A percentile compares a stretch with the other conserved stretches of the same genome.
These are phyloP conservation scores for Buphagus erythrorhynchus DNA, from an alignment of 2,797 vertebrate genomes.

Conservation along the genomic window DNA sequence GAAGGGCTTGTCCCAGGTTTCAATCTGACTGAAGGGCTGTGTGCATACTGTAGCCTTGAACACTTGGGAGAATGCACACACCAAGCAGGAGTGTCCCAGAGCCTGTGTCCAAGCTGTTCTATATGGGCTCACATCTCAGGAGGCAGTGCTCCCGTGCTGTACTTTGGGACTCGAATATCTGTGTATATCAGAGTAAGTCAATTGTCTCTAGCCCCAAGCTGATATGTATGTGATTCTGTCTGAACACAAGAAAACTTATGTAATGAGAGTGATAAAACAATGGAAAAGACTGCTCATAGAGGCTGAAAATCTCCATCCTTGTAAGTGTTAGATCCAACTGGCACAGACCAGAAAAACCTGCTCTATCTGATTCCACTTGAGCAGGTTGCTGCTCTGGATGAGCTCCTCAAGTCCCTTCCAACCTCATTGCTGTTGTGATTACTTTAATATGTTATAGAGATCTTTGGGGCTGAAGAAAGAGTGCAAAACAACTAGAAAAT, in stretches of 20 bases:
- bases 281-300: neutral
- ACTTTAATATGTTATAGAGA: neutral
- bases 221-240: accelerated
- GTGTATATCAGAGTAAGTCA: neutral
- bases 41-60: neutral
- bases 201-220: neutral
- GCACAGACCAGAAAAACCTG: neutral
- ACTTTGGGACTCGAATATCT: neutral
- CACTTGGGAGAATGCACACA: neutral
- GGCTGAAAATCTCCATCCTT: neutral
- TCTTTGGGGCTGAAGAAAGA: neutral
- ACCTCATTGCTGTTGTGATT: neutral
- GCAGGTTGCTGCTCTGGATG: neutral
- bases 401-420: neutral
- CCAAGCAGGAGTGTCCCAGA: neutral
- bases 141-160: neutral
- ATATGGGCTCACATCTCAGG: neutral
- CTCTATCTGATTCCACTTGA: neutral
- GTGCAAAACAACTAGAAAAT: neutral
- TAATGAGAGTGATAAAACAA: neutral
- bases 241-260: neutral
- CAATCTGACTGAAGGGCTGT: neutral
- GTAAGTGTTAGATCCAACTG: neutral
- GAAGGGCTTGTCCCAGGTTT: neutral
- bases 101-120: neutral